phyloP scores from a whole-genome alignment of 2,888 invertebrate genomes.

The Periphyllus acericola region DNA sequence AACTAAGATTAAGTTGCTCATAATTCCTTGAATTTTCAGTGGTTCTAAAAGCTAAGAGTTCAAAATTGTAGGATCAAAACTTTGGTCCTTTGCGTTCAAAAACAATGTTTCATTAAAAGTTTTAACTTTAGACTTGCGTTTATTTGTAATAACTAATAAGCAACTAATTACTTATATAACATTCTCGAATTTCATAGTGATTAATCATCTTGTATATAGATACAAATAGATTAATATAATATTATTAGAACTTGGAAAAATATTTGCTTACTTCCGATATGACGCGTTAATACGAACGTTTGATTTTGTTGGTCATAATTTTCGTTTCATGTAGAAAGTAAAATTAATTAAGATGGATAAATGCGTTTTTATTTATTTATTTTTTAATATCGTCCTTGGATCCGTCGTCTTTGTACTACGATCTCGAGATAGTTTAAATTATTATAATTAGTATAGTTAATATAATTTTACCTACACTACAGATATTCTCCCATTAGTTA shows the following conservation, averaged over 20 bases:
- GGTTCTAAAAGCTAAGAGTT: conserved; percentile 21
- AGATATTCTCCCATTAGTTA: too few species aligned
- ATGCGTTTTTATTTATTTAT: too few species aligned
- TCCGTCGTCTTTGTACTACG: too few species aligned
- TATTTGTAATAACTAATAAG: neutral
- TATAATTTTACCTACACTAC: too few species aligned
- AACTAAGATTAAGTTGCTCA: conserved; percentile 19
- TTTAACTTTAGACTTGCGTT: neutral
- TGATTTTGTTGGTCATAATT: too few species aligned
- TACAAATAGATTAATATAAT: neutral
- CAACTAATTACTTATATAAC: neutral
- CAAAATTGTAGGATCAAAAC: conserved; percentile 20
- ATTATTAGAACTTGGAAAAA: neutral
- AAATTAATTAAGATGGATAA: too few species aligned
- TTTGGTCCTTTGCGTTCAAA: conserved; percentile 10
- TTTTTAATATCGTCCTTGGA: too few species aligned
- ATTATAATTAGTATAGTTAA: too few species aligned
- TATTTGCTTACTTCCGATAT: too few species aligned
- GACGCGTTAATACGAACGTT: too few species aligned
- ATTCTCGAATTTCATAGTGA: neutral
- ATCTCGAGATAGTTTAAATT: too few species aligned
- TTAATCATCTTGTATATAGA: neutral
- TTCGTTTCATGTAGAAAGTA: too few species aligned
- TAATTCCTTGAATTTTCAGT: neutral
- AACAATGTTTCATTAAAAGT: conserved; percentile 42